Percentiles rank a stretch among this genome's conserved stretches.
phyloP scores from a whole-genome alignment of 2,888 invertebrate species.

The Agelastica alni region DNA sequence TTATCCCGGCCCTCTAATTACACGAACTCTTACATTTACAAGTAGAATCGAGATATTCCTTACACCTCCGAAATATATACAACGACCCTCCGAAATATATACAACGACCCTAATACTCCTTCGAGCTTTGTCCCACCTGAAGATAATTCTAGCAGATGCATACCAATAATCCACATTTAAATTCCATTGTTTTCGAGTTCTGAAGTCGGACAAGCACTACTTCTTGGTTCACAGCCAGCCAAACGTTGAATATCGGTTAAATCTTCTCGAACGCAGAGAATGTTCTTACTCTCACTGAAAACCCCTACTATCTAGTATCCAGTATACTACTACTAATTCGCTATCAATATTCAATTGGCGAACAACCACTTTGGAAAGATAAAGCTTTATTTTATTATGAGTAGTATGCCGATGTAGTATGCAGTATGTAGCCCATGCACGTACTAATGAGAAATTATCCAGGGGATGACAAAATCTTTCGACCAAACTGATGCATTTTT shows the following conservation, averaged over 20 bases:
- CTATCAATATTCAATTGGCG: constrained; percentile 26
- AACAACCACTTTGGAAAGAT: constrained; percentile 25
- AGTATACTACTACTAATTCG: constrained; percentile 16
- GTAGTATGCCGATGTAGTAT: neutral
- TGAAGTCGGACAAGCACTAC: neutral
- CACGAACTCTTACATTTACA: no score
- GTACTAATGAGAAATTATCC: neutral
- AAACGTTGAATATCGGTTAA: constrained; percentile 14
- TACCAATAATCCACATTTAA: neutral
- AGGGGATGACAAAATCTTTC: no score
- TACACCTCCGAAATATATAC: no score
- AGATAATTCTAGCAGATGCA: neutral
- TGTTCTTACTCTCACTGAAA: constrained; percentile 2
- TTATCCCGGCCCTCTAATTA: no score
- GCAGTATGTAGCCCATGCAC: constrained; percentile 1
- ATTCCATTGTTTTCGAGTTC: neutral
- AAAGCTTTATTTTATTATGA: constrained; percentile 27
- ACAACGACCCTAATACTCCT: no score
- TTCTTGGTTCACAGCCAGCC: constrained; percentile 12
- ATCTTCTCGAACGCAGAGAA: constrained; percentile 1
- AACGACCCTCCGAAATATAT: no score
- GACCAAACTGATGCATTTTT: no score
- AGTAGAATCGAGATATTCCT: no score
- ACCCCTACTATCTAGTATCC: neutral
- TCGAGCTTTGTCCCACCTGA: neutral